phyloP scores from a whole-genome alignment of 2,113 vertebrate genomes.

The Sinosuthora webbiana region DNA sequence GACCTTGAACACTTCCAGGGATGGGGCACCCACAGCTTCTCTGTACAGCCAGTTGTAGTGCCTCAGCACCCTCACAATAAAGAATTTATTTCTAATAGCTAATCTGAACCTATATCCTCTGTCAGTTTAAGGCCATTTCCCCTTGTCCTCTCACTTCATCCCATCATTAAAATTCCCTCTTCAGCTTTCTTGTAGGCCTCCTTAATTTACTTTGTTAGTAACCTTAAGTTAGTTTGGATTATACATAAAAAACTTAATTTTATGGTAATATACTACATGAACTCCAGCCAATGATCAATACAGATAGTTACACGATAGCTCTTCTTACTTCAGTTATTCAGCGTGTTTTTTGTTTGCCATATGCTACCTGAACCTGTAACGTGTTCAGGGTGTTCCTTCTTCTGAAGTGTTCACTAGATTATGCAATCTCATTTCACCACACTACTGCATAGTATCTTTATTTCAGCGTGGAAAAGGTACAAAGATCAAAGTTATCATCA shows the following conservation, averaged over 20 bases:
- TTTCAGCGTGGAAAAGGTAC: not conserved
- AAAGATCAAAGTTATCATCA: not conserved
- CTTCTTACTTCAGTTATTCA: not conserved
- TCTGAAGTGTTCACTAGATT: not conserved
- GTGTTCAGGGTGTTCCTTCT: not conserved
- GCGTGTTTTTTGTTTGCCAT: not conserved
- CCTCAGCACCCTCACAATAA: not conserved
- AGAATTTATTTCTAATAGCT: not conserved
- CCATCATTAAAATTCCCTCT: not conserved
- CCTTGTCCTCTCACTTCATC: not conserved
- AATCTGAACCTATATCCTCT: not conserved
- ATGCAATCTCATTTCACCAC: not conserved
- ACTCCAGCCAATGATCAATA: not conserved
- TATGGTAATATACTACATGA: not conserved
- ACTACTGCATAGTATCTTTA: not conserved
- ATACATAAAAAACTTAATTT: not conserved
- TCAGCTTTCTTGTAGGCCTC: not conserved
- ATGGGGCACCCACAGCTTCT: not conserved
- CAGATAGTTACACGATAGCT: not conserved
- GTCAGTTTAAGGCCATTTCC: not conserved
- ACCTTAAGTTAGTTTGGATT: not conserved
- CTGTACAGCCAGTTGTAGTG: not conserved
- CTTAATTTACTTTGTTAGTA: not conserved
- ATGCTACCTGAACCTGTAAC: not conserved
- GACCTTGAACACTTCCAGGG: not conserved